A percentile compares a stretch with the other conserved stretches of the same genome.
Conservation (phyloP, 2,888 invertebrate genomes). For the Eupithecia centaureata region DNA sequence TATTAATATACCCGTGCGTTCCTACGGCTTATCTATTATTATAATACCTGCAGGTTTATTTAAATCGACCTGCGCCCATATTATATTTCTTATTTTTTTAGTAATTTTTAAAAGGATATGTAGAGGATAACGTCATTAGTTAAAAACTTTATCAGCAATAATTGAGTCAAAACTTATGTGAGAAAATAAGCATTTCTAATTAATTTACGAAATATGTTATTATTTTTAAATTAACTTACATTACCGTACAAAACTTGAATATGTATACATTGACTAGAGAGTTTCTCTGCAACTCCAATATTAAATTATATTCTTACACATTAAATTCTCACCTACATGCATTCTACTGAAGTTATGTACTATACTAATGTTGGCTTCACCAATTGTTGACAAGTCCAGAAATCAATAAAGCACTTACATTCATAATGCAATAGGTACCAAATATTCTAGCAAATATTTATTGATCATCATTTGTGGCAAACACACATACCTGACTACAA, state of each 20-base stretch:
- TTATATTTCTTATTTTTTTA: too few species aligned
- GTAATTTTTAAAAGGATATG: not conserved
- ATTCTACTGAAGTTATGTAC: not conserved
- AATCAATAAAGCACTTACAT: not conserved
- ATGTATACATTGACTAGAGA: constrained; percentile 27
- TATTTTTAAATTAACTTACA: not conserved
- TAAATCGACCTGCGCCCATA: not conserved
- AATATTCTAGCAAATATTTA: not conserved
- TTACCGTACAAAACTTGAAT: not conserved
- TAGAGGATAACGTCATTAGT: not conserved
- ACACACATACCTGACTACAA: not conserved
- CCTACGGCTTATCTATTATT: not conserved
- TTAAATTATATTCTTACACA: constrained; percentile 9
- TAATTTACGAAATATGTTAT: not conserved
- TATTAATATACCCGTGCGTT: constrained; percentile 5
- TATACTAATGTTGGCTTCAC: not conserved
- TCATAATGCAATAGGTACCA: not conserved
- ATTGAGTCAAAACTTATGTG: not conserved
- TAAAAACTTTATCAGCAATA: not conserved
- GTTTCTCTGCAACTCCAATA: constrained; percentile 24
- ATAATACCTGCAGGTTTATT: not conserved
- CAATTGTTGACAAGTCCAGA: not conserved
- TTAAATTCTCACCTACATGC: constrained; percentile 9
- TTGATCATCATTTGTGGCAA: not conserved
- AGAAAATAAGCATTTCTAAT: not conserved